phyloP scores from a whole-genome alignment of 2,888 invertebrate genomes.

The Cephus sareptanus region DNA sequence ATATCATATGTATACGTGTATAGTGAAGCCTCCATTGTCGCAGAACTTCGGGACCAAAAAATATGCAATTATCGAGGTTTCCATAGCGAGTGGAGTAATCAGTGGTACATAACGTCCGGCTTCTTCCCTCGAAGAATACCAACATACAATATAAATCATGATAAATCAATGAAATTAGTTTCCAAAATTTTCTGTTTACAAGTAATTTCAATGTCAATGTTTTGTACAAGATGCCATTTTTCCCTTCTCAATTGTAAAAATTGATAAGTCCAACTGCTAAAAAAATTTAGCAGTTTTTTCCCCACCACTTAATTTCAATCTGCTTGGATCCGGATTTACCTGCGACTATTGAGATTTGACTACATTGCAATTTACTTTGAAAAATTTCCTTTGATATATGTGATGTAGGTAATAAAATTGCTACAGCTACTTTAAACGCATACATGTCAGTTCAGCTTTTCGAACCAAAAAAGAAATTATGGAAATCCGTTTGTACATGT shows the following conservation, averaged over 20 bases:
- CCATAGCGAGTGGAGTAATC: background rate
- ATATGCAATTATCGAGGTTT: background rate
- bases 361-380: background rate
- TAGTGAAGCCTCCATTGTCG: background rate
- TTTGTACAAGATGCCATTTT: background rate
- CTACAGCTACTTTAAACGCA: constrained; percentile 18
- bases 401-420: constrained; percentile 28
- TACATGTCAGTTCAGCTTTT: constrained; percentile 28
- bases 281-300: background rate
- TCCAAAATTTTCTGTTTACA: background rate
- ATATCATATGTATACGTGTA: background rate
- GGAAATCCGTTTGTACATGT: constrained; percentile 31
- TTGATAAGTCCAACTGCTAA: background rate
- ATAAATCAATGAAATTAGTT: no score
- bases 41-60: background rate
- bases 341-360: background rate
- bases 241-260: background rate
- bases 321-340: background rate
- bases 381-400: background rate
- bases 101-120: background rate
- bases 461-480: constrained; percentile 29
- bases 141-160: no score
- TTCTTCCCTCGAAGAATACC: background rate
- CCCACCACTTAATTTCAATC: background rate
- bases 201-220: background rate